Evolutionary conservation across 2,888 invertebrate species (phyloP).

Genomic region (Neuroscelio doddi): DNA sequence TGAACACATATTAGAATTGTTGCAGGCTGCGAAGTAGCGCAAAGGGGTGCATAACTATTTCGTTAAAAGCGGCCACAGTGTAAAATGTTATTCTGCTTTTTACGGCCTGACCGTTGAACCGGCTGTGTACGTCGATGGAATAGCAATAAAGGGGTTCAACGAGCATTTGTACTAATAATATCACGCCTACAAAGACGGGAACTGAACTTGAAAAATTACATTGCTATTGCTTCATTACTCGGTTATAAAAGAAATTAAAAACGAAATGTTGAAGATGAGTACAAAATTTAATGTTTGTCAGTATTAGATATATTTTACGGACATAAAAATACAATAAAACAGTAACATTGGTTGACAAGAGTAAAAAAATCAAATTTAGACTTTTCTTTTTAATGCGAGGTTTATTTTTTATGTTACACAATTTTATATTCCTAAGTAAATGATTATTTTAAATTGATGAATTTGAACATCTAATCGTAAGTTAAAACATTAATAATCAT

Average conservation of each 20-base stretch:
- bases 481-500: too few relatives aligned
- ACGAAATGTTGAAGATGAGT: too few relatives aligned
- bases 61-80: conserved; percentile 44
- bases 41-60: conserved; percentile 68
- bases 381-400: too few relatives aligned
- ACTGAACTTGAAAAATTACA: conserved; percentile 2
- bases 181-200: conserved; percentile 15
- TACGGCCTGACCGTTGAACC: conserved; percentile 62
- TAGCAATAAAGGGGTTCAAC: conserved; percentile 21
- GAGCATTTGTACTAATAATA: conserved; percentile 23
- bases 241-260: background rate
- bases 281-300: too few relatives aligned
- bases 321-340: too few relatives aligned
- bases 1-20: conserved; percentile 59
- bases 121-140: conserved; percentile 31
- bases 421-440: too few relatives aligned
- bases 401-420: too few relatives aligned
- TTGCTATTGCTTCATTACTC: conserved; percentile 2
- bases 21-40: conserved; percentile 47
- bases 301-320: too few relatives aligned
- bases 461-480: too few relatives aligned
- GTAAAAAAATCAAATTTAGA: too few relatives aligned
- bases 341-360: too few relatives aligned
- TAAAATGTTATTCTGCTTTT: conserved; percentile 47
- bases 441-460: too few relatives aligned